Evolutionary conservation across 1,140 invertebrate genomes (phyloP).

Genomic region (Philopotamus ludificatus): DNA sequence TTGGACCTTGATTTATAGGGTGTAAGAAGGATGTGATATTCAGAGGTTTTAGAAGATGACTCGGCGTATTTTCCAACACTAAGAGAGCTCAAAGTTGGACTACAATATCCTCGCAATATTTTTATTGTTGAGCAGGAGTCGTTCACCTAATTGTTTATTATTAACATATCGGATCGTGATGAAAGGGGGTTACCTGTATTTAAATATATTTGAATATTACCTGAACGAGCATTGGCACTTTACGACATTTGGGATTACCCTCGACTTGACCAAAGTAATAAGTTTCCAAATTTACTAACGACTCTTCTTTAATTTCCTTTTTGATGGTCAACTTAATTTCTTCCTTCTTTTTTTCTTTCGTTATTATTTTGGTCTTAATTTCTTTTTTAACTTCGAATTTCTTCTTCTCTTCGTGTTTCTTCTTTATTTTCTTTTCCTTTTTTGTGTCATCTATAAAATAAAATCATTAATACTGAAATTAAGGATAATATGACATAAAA

Average conservation of each 20-base stretch:
- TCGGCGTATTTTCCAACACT: too few relatives aligned
- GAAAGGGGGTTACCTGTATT: background rate
- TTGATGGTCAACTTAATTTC: slow-evolving; percentile 46
- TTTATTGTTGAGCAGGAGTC: too few relatives aligned
- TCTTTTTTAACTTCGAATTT: slow-evolving; percentile 33
- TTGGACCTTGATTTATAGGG: too few relatives aligned
- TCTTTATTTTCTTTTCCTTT: slow-evolving; percentile 25
- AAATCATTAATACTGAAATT: background rate
- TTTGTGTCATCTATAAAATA: slow-evolving; percentile 6
- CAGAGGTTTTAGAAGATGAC: too few relatives aligned
- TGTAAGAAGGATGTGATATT: too few relatives aligned
- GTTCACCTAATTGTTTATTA: too few relatives aligned
- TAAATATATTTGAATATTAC: slow-evolving; percentile 38
- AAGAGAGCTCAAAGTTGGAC: too few relatives aligned
- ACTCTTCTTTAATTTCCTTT: slow-evolving; percentile 46
- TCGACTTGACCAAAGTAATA: slow-evolving; percentile 62
- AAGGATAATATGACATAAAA: slow-evolving; percentile 11
- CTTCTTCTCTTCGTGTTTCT: slow-evolving; percentile 20
- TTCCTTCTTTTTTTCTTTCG: slow-evolving; percentile 33
- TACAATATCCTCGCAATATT: too few relatives aligned
- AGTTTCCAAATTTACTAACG: slow-evolving; percentile 54
- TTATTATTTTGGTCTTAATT: slow-evolving; percentile 23
- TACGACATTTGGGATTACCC: slow-evolving; percentile 41
- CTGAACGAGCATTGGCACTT: slow-evolving; percentile 47
- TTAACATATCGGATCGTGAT: too few relatives aligned